Conservation (phyloP, 2,888 invertebrate species). For the Sphaerophoria rueppellii region DNA sequence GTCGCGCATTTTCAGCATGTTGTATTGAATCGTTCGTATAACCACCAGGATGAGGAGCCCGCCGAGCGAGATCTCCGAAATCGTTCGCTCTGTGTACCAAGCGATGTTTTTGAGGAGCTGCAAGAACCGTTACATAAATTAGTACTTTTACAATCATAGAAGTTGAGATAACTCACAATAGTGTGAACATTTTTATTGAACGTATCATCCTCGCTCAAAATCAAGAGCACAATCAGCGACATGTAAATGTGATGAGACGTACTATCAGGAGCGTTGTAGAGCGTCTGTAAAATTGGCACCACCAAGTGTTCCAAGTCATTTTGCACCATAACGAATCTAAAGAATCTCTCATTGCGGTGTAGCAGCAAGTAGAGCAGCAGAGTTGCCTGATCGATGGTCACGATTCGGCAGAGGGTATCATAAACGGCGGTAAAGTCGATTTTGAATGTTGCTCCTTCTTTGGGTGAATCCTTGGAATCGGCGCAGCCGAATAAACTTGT, state of each 20-base stretch:
- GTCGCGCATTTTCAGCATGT: slow-evolving; percentile 97
- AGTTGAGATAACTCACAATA: slow-evolving; percentile 87
- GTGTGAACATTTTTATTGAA: slow-evolving; percentile 97
- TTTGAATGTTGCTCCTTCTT: slow-evolving; percentile 84
- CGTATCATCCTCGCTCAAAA: slow-evolving; percentile 97
- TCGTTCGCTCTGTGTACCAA: slow-evolving; percentile 96
- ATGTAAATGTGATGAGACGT: slow-evolving; percentile 99
- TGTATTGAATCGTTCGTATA: slow-evolving; percentile 98
- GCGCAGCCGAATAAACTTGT: slow-evolving; percentile 92
- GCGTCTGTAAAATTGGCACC: slow-evolving; percentile 94
- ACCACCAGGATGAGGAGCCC: slow-evolving; percentile 96
- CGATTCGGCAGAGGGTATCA: slow-evolving; percentile 90
- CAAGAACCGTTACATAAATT: not conserved
- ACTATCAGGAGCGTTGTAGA: slow-evolving; percentile 95
- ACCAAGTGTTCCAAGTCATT: slow-evolving; percentile 90
- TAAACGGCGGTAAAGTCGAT: slow-evolving; percentile 90
- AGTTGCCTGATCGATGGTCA: slow-evolving; percentile 94
- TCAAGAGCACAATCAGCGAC: slow-evolving; percentile 97
- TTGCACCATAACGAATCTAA: slow-evolving; percentile 87
- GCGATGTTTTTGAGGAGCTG: slow-evolving; percentile 93
- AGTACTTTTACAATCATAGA: not conserved
- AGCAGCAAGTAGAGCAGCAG: slow-evolving; percentile 95
- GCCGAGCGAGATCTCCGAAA: slow-evolving; percentile 96
- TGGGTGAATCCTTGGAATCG: slow-evolving; percentile 89
- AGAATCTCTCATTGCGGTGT: slow-evolving; percentile 91